phyloP scores from a whole-genome alignment of 2,113 vertebrate genomes.

The Ginglymostoma cirratum region DNA sequence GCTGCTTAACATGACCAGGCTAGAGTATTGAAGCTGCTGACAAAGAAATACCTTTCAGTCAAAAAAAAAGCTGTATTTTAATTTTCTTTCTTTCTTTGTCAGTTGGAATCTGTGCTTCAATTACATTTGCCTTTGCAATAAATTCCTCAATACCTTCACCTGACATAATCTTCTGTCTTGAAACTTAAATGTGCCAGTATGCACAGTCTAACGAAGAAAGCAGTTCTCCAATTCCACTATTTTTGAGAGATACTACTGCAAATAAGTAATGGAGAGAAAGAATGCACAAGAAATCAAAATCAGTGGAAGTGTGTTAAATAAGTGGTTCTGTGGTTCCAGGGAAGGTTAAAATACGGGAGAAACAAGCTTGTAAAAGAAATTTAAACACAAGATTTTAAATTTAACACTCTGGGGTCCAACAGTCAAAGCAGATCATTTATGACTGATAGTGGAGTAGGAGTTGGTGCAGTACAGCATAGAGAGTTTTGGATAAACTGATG shows the following conservation, averaged over 20 bases:
- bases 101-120: not conserved
- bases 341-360: not conserved
- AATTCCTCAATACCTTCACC: not conserved
- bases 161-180: not conserved
- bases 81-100: not conserved
- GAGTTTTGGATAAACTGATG: not conserved
- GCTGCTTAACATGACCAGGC: conserved; percentile 16
- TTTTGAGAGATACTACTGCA: not conserved
- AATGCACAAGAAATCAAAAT: not conserved
- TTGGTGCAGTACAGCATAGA: not conserved
- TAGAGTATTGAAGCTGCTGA: not conserved
- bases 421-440: not conserved
- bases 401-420: not conserved
- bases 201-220: not conserved
- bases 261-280: not conserved
- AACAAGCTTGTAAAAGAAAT: not conserved
- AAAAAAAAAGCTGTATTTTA: not conserved
- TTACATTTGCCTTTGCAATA: not conserved
- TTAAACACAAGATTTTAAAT: not conserved
- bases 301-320: not conserved
- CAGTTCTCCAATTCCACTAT: not conserved
- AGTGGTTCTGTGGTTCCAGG: not conserved
- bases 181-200: not conserved
- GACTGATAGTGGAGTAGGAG: not conserved
- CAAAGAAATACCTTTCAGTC: conserved; percentile 1